Conservation (phyloP, 2,888 invertebrate genomes). For the Drosophila stalkeri region DNA sequence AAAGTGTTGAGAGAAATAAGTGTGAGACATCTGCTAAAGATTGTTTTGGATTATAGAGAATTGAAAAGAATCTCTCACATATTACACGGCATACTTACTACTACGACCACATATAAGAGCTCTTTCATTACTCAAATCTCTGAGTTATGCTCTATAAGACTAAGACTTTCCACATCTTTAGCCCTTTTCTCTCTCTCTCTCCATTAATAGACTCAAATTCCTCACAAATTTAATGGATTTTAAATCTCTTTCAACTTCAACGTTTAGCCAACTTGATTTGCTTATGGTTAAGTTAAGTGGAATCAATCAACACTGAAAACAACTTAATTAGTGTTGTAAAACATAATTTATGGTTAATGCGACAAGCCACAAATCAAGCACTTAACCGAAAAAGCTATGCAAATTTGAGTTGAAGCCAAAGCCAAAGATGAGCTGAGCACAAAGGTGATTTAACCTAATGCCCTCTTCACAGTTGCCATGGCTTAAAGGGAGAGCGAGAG, state of each 20-base stretch:
- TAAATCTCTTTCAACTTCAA: neutral
- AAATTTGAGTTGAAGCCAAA: slow-evolving; percentile 36
- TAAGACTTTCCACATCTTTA: neutral
- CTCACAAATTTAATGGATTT: neutral
- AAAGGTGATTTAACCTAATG: slow-evolving; percentile 51
- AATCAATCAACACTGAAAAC: slow-evolving; percentile 28
- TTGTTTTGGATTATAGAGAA: too few species aligned
- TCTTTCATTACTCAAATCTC: neutral
- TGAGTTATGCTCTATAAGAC: neutral
- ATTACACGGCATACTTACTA: too few species aligned
- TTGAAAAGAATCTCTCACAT: too few species aligned
- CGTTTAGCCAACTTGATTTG: neutral
- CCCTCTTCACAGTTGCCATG: slow-evolving; percentile 34
- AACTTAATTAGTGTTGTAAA: slow-evolving; percentile 28
- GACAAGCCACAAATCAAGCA: slow-evolving; percentile 22
- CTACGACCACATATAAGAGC: too few species aligned
- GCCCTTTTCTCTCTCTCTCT: neutral
- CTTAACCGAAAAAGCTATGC: slow-evolving; percentile 38
- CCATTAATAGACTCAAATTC: neutral
- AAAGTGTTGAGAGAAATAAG: neutral
- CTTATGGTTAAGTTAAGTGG: neutral
- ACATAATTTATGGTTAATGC: slow-evolving; percentile 15
- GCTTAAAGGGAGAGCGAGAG: slow-evolving; percentile 4
- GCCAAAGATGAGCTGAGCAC: slow-evolving; percentile 11
- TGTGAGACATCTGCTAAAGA: neutral